Percentiles rank a stretch among this genome's conserved stretches.
phyloP scores from a whole-genome alignment of 2,797 vertebrate genomes.

The Antrozous pallidus region DNA sequence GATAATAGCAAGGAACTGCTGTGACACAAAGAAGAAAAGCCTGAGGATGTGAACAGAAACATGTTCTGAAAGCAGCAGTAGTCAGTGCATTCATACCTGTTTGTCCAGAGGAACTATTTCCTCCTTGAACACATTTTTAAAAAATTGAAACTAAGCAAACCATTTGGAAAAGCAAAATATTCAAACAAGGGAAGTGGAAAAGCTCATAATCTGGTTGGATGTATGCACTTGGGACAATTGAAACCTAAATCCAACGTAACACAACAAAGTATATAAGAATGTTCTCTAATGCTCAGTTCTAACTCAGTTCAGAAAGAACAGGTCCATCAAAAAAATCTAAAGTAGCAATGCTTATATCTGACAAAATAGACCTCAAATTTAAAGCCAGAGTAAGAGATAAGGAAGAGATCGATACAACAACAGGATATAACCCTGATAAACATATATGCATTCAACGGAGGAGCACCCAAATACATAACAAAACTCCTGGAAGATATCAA shows the following conservation, averaged over 20 bases:
- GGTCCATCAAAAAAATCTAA: too few relatives aligned
- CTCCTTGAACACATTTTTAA: constrained; percentile 32
- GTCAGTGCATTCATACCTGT: not conserved
- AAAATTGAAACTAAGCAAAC: constrained; percentile 42
- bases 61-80: not conserved
- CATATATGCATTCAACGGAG: too few relatives aligned
- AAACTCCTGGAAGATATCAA: too few relatives aligned
- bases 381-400: too few relatives aligned
- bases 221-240: not conserved
- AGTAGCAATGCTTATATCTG: too few relatives aligned
- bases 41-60: constrained; percentile 34
- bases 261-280: not conserved
- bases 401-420: too few relatives aligned
- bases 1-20: constrained; percentile 51
- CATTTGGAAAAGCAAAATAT: constrained; percentile 33
- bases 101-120: constrained; percentile 35
- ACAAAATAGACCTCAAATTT: too few relatives aligned
- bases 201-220: not conserved
- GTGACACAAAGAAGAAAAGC: constrained; percentile 47
- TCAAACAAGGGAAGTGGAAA: constrained; percentile 12
- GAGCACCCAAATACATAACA: too few relatives aligned
- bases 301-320: not conserved
- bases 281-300: not conserved
- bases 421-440: too few relatives aligned
- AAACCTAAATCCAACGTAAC: not conserved